Evolutionary conservation across 2,113 vertebrate genomes (phyloP), one percentile per base, ranked within the genome.

Genomic region (Coptodon rendalli): DNA sequence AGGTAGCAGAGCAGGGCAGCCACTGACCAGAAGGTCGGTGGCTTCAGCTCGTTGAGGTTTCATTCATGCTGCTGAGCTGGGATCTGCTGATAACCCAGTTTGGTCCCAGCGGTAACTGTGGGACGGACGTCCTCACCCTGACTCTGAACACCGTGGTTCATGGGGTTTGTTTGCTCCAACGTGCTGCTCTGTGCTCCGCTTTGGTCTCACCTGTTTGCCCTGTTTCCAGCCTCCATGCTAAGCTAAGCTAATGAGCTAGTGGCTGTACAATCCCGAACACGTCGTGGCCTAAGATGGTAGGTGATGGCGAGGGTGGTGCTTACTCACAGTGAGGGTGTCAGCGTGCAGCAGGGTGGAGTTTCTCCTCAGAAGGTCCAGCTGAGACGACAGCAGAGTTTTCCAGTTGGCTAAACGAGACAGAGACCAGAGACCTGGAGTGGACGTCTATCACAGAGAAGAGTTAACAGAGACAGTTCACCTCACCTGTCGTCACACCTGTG

Each of bases 341-440:
- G 94, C 89, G 45, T 57, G 93, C 27, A 90, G 84, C 43, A 85
- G 81, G 8, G 93, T 95, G 40, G 94, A 82, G 92, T 97, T 97
- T 19, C 63, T 94, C 88, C 83, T 95, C 85, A 91, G 89, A 34
- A 93, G 90, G 43, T 95, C 95, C 78, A 94, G 87, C 27, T 92
- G 89, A 43, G 94, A 93, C 16, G 93, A 94, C 86, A 92, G 86
- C 86, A 90, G 83, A 2, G 61, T 90, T 61, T 80, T 91, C 89
- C 93, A 89, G 80, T 80, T 89, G 4, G 93, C 95, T 96, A n/a
- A 22, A 2, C 16, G 29, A 89, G 13, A 78, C 5, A 85, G 17
- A 87, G 19, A 52, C 76, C 71, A 27, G 71, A 76, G 16, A 76
- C 14, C 1, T 17, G 68, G 68, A 71, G 66, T 40, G 36, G 36